Conservation (phyloP, 2,113 vertebrate genomes). For the Pedetes capensis region DNA sequence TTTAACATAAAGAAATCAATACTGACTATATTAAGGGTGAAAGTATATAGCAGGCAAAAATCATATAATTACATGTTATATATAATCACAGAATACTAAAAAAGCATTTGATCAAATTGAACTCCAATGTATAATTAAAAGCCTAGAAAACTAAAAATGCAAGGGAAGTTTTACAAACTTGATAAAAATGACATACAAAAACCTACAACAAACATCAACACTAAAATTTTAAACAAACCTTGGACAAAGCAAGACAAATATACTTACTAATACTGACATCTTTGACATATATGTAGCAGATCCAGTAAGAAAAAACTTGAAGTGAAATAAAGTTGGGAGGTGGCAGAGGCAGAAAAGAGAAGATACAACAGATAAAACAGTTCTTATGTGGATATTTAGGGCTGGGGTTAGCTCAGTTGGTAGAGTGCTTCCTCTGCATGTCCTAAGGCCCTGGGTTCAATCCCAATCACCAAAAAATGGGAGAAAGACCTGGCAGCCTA, state of each 20-base stretch:
- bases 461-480: too few relatives aligned
- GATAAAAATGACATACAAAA: neutral
- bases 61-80: neutral
- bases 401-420: too few relatives aligned
- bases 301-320: neutral
- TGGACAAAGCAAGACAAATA: neutral
- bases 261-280: neutral
- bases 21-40: neutral
- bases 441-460: too few relatives aligned
- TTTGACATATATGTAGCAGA: neutral
- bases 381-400: neutral
- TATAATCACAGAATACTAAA: neutral
- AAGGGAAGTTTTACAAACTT: constrained; percentile 24
- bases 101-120: constrained; percentile 8
- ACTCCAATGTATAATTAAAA: neutral
- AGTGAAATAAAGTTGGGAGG: neutral
- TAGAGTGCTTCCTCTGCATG: too few relatives aligned
- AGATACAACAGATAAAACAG: neutral
- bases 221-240: neutral
- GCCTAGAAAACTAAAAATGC: neutral
- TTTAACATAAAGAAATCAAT: constrained; percentile 8
- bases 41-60: neutral
- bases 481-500: too few relatives aligned
- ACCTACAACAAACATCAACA: neutral
- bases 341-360: neutral